Evolutionary conservation across 2,888 invertebrate genomes (phyloP), one percentile per base, ranked within the genome.

Genomic region (Cylloceria caligata): DNA sequence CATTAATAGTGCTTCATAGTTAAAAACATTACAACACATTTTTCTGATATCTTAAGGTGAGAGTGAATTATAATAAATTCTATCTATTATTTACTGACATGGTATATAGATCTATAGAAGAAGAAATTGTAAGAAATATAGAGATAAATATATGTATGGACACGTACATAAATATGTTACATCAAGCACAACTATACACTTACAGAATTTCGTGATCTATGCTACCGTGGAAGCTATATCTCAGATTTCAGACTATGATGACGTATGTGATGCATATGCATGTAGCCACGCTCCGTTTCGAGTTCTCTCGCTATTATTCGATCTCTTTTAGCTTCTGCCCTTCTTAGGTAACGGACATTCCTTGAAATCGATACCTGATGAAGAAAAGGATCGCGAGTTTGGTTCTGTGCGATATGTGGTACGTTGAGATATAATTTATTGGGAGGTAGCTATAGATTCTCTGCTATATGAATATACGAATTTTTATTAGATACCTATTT

Each of bases 331-430:
- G 3, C 39, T 65, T 45, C 42, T 47, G 45, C 30, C 65, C 45
- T 16, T 47, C 27, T 13, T 21, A 13, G 13, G 6, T 42, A 67
- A 67, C 67, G 67, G 49, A 67, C 11, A 30, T 49, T 67, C 19
- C n/a, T 24, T 24, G 65, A 24, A 45, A 65, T 65, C 65, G 65
- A 65, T 65, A 65, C 27, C 30, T 27, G 65, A 49, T 34, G n/a
- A 67, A 11, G 49, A 27, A 34, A 57, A 49, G 67, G 11, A 30
- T 49, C 67, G 21, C 34, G 65, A n/a, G 42, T 64, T 64, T 42
- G 64, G n/a, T 49, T 19, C 49, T 24, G n/a, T n/a, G 5, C 64
- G 64, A 45, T 21, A 11, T 7, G 39, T 16, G 5, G 7, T 36
- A 39, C 39, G 42, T 42, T 24, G 45, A 45, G 42, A 49, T 21